Evolutionary conservation across 2,113 vertebrate species (phyloP), one percentile per base, ranked within the genome.

Genomic region (Festucalex cinctus): DNA sequence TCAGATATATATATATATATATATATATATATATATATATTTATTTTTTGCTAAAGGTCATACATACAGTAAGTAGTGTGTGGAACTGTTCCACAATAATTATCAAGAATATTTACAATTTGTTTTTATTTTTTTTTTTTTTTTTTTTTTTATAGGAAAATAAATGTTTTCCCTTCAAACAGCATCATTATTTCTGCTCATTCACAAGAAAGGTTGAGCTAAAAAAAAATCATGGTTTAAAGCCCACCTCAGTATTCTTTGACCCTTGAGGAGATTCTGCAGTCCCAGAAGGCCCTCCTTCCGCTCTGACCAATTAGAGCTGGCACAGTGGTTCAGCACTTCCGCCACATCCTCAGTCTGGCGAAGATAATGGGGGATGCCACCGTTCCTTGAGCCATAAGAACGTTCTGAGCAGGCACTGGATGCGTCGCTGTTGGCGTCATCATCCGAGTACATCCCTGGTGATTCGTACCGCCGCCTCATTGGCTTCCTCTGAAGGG

Each of bases 251-350:
- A 99, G 91, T 3, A 96, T 96, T 46, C 97, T 91, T 20, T 99
- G 97, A 88, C 96, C 98, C 87, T 98, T 98, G 73, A 99, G 90
- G 19, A 99, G 91, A 73, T 98, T 99, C 85, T 98, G 97, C 74
- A 99, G 90, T 41, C 97, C 97, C 73, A 99, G 91, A 26, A 99
- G 93, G 1, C 97, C 97, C 76, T 99, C 97, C 69, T 98, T 99
- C 86, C 97, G 93, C 83, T 99, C 97, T 1, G 96, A 96, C 97
- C 97, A 99, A 88, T 98, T 99, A 84, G 97, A 95, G 87, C 96
- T 98, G 73, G 97, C 97, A 22, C 97, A 99, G 88, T 97, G 97
- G 88, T 99, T 99, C 37, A 99, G 91, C 71, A 99, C 95, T 86
- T 99, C 97, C 0, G 97, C 97, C 74, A 99, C 97, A 0, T 99